These are phyloP conservation scores for Myioborus miniatus DNA, from an alignment of 2,797 vertebrate genomes.

Conservation along the genomic window DNA sequence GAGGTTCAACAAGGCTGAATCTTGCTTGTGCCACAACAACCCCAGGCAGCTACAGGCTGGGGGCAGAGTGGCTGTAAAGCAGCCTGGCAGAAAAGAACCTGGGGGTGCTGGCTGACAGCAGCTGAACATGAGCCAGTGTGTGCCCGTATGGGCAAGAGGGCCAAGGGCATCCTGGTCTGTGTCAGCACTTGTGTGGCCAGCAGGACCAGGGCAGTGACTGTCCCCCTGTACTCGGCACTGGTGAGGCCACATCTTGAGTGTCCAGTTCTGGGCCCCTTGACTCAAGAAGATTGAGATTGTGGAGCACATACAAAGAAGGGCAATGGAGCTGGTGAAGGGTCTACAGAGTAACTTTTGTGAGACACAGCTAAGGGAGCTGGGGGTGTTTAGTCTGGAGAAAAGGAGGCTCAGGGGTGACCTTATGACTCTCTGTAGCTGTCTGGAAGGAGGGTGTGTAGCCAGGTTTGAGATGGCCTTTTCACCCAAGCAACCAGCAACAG, in stretches of 20 bases:
- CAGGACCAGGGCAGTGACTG: background rate
- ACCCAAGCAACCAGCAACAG: accelerated
- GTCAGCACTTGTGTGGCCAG: background rate
- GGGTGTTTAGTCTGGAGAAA: no score
- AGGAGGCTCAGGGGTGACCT: background rate
- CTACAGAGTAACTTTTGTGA: background rate
- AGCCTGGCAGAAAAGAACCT: background rate
- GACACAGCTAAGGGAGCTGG: background rate
- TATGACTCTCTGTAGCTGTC: background rate
- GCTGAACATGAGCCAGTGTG: background rate
- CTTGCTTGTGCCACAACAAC: background rate
- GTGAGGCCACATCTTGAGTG: background rate
- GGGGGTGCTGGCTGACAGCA: accelerated
- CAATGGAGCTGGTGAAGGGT: accelerated
- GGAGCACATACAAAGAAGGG: background rate
- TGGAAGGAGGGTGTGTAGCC: accelerated
- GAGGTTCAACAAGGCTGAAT: background rate
- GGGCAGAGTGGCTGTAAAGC: background rate
- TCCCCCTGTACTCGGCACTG: background rate
- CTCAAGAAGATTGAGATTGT: background rate
- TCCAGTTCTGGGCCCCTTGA: background rate
- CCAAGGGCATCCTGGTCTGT: background rate
- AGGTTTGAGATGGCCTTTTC: accelerated
- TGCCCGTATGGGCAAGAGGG: background rate
- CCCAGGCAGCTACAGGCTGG: background rate